Evolutionary conservation across 2,797 vertebrate genomes (phyloP).

Genomic region (Euphonia xanthogaster): DNA sequence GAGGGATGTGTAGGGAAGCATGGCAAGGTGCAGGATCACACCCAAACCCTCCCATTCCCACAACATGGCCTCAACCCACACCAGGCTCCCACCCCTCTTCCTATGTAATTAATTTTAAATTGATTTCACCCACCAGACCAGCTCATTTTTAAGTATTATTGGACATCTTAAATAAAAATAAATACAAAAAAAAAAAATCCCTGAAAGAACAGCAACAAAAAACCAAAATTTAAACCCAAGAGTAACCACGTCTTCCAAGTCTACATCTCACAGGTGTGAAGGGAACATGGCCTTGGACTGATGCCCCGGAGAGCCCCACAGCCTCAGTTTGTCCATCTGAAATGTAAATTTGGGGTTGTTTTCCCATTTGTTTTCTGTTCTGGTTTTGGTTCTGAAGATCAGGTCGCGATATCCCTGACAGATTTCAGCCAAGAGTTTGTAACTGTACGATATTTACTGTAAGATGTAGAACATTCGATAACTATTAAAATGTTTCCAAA

Average conservation of each 20-base stretch:
- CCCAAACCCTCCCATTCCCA: not conserved
- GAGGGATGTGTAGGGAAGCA: not conserved
- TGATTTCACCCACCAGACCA: fast-evolving
- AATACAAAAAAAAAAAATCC: not conserved
- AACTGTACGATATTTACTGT: constrained; percentile 99
- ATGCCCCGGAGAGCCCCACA: constrained; percentile 79
- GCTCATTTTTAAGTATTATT: not conserved
- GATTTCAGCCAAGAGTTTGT: constrained; percentile 99
- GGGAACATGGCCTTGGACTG: constrained; percentile 59
- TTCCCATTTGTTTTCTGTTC: constrained; percentile 68
- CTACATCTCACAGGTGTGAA: not conserved
- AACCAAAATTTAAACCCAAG: not conserved
- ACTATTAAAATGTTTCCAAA: constrained; percentile 96
- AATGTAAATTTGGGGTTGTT: constrained; percentile 87
- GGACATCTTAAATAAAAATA: not conserved
- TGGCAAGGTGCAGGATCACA: fast-evolving
- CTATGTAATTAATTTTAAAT: not conserved
- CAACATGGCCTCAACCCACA: fast-evolving
- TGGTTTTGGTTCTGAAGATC: constrained; percentile 86
- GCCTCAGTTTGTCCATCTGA: constrained; percentile 89
- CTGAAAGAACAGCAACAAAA: not conserved
- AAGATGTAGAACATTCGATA: constrained; percentile 99
- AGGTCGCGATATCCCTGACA: constrained; percentile 95
- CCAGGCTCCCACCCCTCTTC: not conserved
- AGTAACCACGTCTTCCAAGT: constrained; percentile 46